A percentile compares a stretch with the other conserved stretches of the same genome.
These are phyloP conservation scores for Nothocercus nigrocapillus DNA, from an alignment of 2,113 vertebrate genomes.

Conservation along the genomic window DNA sequence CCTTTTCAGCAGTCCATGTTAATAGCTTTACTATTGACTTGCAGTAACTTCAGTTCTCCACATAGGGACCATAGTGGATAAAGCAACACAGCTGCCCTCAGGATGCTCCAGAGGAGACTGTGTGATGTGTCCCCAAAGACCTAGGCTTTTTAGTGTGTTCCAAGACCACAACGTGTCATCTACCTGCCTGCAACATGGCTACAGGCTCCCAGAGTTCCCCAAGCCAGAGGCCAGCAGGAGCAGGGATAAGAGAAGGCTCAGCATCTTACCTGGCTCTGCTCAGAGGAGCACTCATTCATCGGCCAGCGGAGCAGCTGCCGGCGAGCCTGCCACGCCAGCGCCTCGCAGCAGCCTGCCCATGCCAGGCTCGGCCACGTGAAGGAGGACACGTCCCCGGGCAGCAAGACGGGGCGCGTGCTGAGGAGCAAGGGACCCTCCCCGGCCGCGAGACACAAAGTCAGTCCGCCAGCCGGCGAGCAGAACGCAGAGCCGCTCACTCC, in stretches of 20 bases:
- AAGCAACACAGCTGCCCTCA: not conserved
- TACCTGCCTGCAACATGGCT: not conserved
- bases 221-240: not conserved
- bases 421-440: not conserved
- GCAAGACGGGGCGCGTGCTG: not conserved
- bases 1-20: conserved; percentile 72
- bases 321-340: not conserved
- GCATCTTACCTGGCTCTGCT: conserved; percentile 69
- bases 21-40: conserved; percentile 75
- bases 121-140: rapidly evolving
- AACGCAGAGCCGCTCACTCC: not conserved
- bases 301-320: not conserved
- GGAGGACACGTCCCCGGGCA: not conserved
- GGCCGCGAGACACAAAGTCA: not conserved
- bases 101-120: not conserved
- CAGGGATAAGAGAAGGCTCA: not conserved
- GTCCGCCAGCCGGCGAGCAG: not conserved
- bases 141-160: rapidly evolving
- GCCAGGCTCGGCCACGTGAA: not conserved
- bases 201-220: rapidly evolving
- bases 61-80: not conserved
- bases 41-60: not conserved
- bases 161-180: rapidly evolving
- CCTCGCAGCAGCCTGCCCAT: not conserved
- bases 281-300: conserved; percentile 33